Base-by-base conservation (phyloP, 2,888 invertebrate genomes). In the Mactromeris polynyma region DNA sequence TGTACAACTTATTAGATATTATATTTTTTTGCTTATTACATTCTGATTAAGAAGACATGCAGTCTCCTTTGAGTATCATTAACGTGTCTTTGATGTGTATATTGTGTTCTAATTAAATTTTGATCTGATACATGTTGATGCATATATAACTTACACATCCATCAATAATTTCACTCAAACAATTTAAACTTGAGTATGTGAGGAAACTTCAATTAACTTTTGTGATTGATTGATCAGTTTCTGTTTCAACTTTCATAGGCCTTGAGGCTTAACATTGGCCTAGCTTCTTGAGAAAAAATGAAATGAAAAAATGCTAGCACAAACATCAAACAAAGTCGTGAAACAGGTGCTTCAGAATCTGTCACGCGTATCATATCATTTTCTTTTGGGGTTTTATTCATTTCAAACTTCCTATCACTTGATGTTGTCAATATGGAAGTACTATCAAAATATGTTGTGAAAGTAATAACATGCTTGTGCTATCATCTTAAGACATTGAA, bases 351-450 rank as follows among this genome's bases (percentile, higher is more conserved):
- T 73, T 36, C 17, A 17, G 6, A 26, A 36, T 33, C 73, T 36
- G 19, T 33, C 73, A 33, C 14, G 73, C 73, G 36, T 73, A 73
- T 73, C 33, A 73, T 73, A 73, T 73, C 73, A 73, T 0, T 73
- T 73, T 33, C 73, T 36, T 33, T 73, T 36, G 33, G 36, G 73
- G 9, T 36, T 73, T 73, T 33, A 73, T 73, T 73, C 14, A 73
- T 73, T 73, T 73, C 36, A 33, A 36, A 26, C 17, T 33, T 26
- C 6, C 11, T 64, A 36, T 73, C 17, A 26, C 73, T 64, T 73
- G 73, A 73, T 73, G 73, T 73, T 73, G 73, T 26, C 73, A 73
- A 73, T 73, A 73, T 73, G 73, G 73, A 36, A 33, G 73, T 14
- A 19, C 36, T 33, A 73, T 73, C 33, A 73, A 33, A 17, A 36